Evolutionary conservation across 2,113 vertebrate species (phyloP), one percentile per base, ranked within the genome.

Genomic region (Eptesicus fuscus): DNA sequence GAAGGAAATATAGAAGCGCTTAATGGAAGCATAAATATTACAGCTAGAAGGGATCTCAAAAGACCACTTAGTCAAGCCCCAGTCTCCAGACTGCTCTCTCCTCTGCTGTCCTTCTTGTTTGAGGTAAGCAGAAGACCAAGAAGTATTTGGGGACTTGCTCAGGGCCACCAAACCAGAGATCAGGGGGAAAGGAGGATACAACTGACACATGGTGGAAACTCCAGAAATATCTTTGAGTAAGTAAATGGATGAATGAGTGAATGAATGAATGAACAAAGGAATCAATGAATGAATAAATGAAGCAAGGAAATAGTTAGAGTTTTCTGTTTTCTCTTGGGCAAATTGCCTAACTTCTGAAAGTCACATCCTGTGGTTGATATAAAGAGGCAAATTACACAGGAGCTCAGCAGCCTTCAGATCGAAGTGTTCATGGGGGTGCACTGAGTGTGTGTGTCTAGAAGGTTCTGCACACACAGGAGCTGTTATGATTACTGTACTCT

Each of bases 261-360:
- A 77, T 28, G 40, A 40, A 30, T 74, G 53, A 76, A 28, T 49
- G 42, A 49, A 49, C 2, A 3, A 63, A n/a, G 40, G 20, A 85
- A 77, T 70, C 30, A 80, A 59, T 61, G 59, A 61, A 61, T 25
- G 23, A 61, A 61, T 61, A 61, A 4, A 61, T 4, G 25, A 28
- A 61, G 59, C 23, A 25, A n/a, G 30, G 37, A 80, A 77, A 63
- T 16, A 77, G 59, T 65, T 71, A 23, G 6, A 9, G 51, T 91
- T 85, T 70, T 37, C 11, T 83, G 18, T 82, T 44, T 93, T 78
- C 51, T 95, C 25, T 67, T 84, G n/a, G n/a, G 53, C 14, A 80
- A 65, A 65, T 42, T 35, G n/a, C 32, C 59, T 88, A 49, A 40
- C 22, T 32, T 90, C 51, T 67, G 14, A 9, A n/a, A 79, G 37